Percentiles rank a stretch among this genome's conserved stretches.
Conservation (phyloP, 2,797 vertebrate genomes). For the Centroberyx gerrardi region DNA sequence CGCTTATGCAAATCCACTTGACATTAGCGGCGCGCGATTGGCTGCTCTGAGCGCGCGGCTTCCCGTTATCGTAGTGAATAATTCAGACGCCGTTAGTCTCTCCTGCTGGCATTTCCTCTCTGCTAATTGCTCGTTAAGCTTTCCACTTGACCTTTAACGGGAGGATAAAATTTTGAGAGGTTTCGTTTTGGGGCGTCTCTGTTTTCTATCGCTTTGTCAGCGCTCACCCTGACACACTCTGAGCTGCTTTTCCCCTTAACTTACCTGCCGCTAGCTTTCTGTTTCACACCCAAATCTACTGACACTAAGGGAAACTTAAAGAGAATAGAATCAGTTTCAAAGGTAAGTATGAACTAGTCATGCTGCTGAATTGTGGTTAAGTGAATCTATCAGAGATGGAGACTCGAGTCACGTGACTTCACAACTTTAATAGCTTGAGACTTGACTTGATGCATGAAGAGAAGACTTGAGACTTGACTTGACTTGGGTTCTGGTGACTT, state of each 20-base stretch:
- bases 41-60: constrained; percentile 48
- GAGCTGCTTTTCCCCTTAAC: background rate
- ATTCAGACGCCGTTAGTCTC: constrained; percentile 46
- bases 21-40: constrained; percentile 45
- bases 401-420: too few species aligned
- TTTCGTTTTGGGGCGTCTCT: constrained; percentile 15
- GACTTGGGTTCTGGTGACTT: too few species aligned
- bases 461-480: too few species aligned
- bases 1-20: constrained; percentile 54
- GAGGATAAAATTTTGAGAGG: constrained; percentile 31
- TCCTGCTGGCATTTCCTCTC: constrained; percentile 51
- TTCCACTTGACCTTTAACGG: constrained; percentile 66
- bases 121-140: constrained; percentile 70
- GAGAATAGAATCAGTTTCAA: too few species aligned
- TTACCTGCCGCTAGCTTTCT: too few species aligned
- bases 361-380: too few species aligned
- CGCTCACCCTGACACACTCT: background rate
- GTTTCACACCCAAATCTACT: too few species aligned
- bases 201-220: constrained; percentile 4
- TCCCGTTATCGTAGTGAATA: constrained; percentile 57
- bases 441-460: too few species aligned
- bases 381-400: too few species aligned
- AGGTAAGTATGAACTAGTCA: background rate
- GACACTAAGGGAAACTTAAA: background rate
- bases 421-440: too few species aligned